phyloP scores from a whole-genome alignment of 2,113 vertebrate genomes.

The Alethe diademata region DNA sequence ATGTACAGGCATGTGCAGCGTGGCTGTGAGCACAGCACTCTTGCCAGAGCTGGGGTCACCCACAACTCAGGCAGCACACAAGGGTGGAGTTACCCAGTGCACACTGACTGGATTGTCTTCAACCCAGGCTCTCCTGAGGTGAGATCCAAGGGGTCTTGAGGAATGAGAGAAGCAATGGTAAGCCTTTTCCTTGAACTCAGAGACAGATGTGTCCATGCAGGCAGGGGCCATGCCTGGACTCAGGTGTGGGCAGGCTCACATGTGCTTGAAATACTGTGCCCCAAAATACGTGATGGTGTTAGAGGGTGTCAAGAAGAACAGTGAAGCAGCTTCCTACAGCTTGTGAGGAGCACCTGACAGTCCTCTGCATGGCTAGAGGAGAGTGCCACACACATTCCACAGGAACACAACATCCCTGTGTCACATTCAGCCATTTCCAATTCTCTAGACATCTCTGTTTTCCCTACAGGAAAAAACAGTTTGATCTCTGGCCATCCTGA shows the following conservation, averaged over 20 bases:
- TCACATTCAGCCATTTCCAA: not conserved
- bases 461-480: not conserved
- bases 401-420: not conserved
- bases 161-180: not conserved
- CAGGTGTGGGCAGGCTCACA: rapidly evolving
- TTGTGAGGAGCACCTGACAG: not conserved
- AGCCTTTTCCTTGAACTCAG: not conserved
- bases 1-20: rapidly evolving
- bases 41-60: not conserved
- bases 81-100: not conserved
- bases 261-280: not conserved
- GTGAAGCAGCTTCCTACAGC: not conserved
- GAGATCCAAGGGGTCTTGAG: not conserved
- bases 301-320: not conserved
- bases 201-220: rapidly evolving
- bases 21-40: not conserved
- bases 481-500: not conserved
- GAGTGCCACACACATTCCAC: not conserved
- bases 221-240: not conserved
- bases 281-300: not conserved
- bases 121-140: not conserved
- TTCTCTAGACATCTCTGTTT: not conserved
- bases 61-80: not conserved
- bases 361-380: not conserved
- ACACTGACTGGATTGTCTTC: not conserved